A percentile compares a stretch with the other conserved stretches of the same genome.
Conservation (phyloP, 92 coral and sea anemone genomes). For the Micromussa lordhowensis region DNA sequence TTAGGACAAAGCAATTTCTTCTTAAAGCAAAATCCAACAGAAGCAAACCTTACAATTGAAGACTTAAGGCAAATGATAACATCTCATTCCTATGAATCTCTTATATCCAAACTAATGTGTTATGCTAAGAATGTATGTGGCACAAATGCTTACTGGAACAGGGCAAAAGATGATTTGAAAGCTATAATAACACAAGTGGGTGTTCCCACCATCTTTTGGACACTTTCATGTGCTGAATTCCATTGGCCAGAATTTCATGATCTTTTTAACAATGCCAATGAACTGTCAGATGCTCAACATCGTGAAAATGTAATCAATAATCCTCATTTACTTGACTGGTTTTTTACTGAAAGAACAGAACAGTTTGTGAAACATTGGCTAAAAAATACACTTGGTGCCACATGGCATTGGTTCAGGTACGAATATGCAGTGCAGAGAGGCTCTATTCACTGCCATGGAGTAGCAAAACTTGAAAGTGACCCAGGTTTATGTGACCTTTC, state of each 20-base stretch:
- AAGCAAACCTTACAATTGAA: slow-evolving; percentile 51
- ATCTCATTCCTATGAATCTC: slow-evolving; percentile 49
- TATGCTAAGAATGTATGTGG: too few relatives aligned
- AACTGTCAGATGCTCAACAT: slow-evolving; percentile 19
- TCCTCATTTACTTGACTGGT: slow-evolving; percentile 68
- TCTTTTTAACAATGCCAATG: slow-evolving; percentile 51
- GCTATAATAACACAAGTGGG: slow-evolving; percentile 55
- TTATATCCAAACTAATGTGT: slow-evolving; percentile 40
- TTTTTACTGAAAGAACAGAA: slow-evolving; percentile 72
- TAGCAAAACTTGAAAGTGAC: slow-evolving; percentile 74
- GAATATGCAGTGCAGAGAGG: slow-evolving; percentile 77
- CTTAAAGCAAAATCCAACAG: slow-evolving; percentile 55
- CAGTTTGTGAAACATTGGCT: slow-evolving; percentile 71
- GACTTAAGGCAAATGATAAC: slow-evolving; percentile 35
- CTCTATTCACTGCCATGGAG: slow-evolving; percentile 78
- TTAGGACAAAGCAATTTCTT: slow-evolving; percentile 27
- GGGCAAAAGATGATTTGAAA: slow-evolving; percentile 60
- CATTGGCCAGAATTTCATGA: slow-evolving; percentile 70
- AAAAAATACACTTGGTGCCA: slow-evolving; percentile 42
- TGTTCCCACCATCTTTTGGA: too few relatives aligned
- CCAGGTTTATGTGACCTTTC: slow-evolving; percentile 71
- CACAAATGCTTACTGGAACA: slow-evolving; percentile 59
- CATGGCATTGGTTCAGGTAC: slow-evolving; percentile 77
- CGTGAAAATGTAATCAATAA: slow-evolving; percentile 57
- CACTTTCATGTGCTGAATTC: slow-evolving; percentile 10